Base-by-base conservation (phyloP, 2,113 vertebrate genomes). In the Stigmatopora argus region DNA sequence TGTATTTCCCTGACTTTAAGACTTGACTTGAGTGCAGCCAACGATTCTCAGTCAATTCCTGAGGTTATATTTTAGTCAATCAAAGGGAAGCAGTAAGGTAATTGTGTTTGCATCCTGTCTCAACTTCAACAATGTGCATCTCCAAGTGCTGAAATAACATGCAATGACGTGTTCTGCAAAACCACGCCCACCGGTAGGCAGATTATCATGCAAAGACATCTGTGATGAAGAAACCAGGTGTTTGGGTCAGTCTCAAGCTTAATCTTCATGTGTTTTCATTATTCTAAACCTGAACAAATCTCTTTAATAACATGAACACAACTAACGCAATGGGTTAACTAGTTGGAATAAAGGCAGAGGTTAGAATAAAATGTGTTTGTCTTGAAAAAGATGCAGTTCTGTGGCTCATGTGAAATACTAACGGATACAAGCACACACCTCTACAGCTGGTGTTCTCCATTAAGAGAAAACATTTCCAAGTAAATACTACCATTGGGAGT, bases 381-480 rank as follows among this genome's bases (percentile, higher is more conserved):
- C 23, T 13, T 3, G 34, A 17, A 61, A 61, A 38, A 23, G 58
- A 60, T 8, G 66, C 19, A 14, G 66, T 38, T 26, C 66, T 49
- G 66, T 21, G 47, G 9, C 26, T 15, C 11, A 19, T 23, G 64
- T 44, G 53, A 66, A 66, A 65, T 56, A 65, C 41, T 51, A 44
- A 21, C 47, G 65, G 57, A 14, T 56, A 58, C 52, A 59, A 35
- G 62, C 46, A 14, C 74, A 6, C 34, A 11, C 8, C 61, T 73
- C 46, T 62, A 59, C 12, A 72, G 77, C 79, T 79, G 79, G 70
- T 78, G 76, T 67, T 78, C 49, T 75, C 65, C 74, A 79, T 81
- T 74, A 72, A 78, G 71, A 72, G 77, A 81, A 79, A 74, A 71
- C 72, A 71, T 72, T 76, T 78, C 73, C 75, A 80, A 80, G 81